phyloP scores from a whole-genome alignment of 2,888 invertebrate species.

The Thymelicus lineola region DNA sequence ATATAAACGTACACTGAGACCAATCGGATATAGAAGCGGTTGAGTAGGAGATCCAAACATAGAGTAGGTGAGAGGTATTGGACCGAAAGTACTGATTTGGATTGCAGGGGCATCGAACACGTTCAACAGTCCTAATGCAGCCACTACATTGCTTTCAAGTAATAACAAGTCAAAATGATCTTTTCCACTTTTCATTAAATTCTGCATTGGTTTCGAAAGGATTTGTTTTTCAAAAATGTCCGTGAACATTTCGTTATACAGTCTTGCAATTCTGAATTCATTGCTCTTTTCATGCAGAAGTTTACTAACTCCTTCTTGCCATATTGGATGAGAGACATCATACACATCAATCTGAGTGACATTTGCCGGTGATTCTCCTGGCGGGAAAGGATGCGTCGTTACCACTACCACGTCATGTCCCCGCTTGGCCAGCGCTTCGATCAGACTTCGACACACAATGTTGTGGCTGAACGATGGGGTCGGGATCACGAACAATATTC shows the following conservation, averaged over 20 bases:
- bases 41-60: not conserved
- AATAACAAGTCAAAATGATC: conserved; percentile 12
- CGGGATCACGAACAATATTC: conserved; percentile 9
- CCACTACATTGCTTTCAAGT: not conserved
- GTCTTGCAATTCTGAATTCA: not conserved
- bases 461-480: conserved; percentile 4
- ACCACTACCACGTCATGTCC: conserved; percentile 12
- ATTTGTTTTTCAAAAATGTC: not conserved
- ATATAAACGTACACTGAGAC: not conserved
- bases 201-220: not conserved
- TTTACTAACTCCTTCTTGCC: not conserved
- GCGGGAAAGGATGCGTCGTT: conserved; percentile 8
- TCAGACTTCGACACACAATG: conserved; percentile 2
- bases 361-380: not conserved
- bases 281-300: not conserved
- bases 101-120: conserved; percentile 7
- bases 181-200: not conserved
- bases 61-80: not conserved
- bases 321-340: not conserved
- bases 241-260: not conserved
- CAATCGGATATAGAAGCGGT: conserved; percentile 3
- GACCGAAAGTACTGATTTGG: conserved; percentile 10
- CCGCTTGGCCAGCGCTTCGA: conserved; percentile 2
- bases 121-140: not conserved
- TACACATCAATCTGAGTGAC: conserved; percentile 3